Evolutionary conservation across 2,113 vertebrate species (phyloP), one percentile per base, ranked within the genome.

Genomic region (Hippocampus guttulatus): DNA sequence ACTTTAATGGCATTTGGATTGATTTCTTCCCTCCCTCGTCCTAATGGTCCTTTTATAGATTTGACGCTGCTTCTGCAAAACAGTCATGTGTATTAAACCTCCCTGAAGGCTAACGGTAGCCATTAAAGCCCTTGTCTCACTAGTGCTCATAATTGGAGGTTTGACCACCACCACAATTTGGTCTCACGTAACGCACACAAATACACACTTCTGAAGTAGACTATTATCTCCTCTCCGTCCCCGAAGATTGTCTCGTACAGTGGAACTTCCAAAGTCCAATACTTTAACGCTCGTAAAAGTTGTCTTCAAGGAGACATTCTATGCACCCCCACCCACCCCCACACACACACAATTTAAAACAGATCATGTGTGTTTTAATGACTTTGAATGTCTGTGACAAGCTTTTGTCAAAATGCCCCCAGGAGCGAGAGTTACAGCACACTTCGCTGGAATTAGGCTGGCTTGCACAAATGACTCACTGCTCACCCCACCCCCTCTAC

Each of bases 1-100:
- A 96, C 96, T 98, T 98, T 99, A 99, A 99, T 99, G 97, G 96
- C 95, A 98, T 99, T 99, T 96, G 97, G 95, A 99, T 98, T 96
- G 96, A 99, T 98, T 97, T 98, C 97, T 95, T 80, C 94, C 94
- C 94, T 95, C 95, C 92, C 94, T 86, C 94, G 94, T 95, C 95
- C 95, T 99, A 98, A 99, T 99, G 96, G 97, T 96, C 94, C 93
- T 97, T 98, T 98, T 99, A 98, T 98, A 98, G 95, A 98, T 98
- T 97, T 96, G 96, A 97, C 93, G 95, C 95, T 97, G 95, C 94
- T 98, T 95, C 96, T 98, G 96, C 95, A 97, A 98, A 98, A 99
- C 96, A 98, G 95, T 94, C 92, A 94, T 93, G 93, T 97, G 95
- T 96, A 97, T 98, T 98, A 98, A 98, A 98, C 95, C 96, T 97